phyloP scores from a whole-genome alignment of 2,797 vertebrate genomes.

The Oreochromis mossambicus region DNA sequence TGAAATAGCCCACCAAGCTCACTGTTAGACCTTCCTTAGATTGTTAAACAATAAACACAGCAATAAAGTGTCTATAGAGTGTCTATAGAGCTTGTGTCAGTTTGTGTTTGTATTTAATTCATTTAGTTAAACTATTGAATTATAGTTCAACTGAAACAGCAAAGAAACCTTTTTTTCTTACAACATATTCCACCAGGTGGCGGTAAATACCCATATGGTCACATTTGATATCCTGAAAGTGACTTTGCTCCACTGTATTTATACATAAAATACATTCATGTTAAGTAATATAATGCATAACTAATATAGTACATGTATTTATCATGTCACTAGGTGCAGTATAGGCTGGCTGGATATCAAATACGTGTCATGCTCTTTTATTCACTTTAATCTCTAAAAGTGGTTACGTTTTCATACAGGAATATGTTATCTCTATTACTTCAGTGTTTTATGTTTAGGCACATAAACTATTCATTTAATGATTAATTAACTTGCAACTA shows the following conservation, averaged over 20 bases:
- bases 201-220: background rate
- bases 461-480: background rate
- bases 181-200: background rate
- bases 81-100: background rate
- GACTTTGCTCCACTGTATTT: background rate
- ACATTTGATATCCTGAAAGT: background rate
- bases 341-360: background rate
- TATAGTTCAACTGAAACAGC: background rate
- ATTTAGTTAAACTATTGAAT: background rate
- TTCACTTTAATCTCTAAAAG: background rate
- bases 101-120: background rate
- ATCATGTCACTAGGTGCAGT: background rate
- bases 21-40: conserved; percentile 60
- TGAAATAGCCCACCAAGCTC: conserved; percentile 56
- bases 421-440: background rate
- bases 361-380: background rate
- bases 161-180: background rate
- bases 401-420: background rate
- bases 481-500: background rate
- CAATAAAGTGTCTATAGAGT: conserved; percentile 76
- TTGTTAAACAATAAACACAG: conserved; percentile 71
- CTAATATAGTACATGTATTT: background rate
- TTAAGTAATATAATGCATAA: background rate
- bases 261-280: background rate
- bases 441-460: background rate